Evolutionary conservation across 2,113 vertebrate species (phyloP).

Genomic region (Odontesthes bonariensis): DNA sequence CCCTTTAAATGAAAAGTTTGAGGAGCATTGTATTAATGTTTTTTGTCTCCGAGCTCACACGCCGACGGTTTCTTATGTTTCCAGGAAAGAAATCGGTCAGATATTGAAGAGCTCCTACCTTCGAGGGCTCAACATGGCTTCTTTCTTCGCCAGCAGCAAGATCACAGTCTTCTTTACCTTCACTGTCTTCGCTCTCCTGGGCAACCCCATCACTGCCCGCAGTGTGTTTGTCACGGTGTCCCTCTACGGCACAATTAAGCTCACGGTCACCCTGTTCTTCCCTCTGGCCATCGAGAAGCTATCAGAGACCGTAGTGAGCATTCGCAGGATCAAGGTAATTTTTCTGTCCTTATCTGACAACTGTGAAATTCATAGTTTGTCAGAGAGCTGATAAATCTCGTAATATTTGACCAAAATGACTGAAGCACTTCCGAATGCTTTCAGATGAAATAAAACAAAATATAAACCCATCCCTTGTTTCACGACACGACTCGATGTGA

Average conservation of each 20-base stretch:
- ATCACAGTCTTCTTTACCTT: slow-evolving; percentile 93
- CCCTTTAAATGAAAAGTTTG: too few relatives aligned
- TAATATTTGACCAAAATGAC: too few relatives aligned
- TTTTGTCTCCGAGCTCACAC: not conserved
- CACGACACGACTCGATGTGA: too few relatives aligned
- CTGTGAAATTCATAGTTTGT: too few relatives aligned
- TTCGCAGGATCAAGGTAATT: slow-evolving; percentile 91
- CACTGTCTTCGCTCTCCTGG: slow-evolving; percentile 87
- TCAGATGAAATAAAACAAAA: too few relatives aligned
- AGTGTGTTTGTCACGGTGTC: slow-evolving; percentile 91
- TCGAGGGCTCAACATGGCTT: slow-evolving; percentile 93
- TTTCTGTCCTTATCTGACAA: not conserved
- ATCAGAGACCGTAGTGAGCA: slow-evolving; percentile 88
- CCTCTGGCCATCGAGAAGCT: slow-evolving; percentile 89
- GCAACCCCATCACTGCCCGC: slow-evolving; percentile 89
- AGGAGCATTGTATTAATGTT: too few relatives aligned
- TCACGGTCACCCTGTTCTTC: slow-evolving; percentile 96
- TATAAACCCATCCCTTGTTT: too few relatives aligned
- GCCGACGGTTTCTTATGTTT: not conserved
- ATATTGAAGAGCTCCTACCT: slow-evolving; percentile 93
- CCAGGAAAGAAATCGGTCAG: slow-evolving; percentile 90
- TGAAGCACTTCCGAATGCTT: too few relatives aligned
- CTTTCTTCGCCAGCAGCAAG: slow-evolving; percentile 93
- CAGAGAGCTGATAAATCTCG: too few relatives aligned
- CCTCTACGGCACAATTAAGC: slow-evolving; percentile 87